Evolutionary conservation across 2,113 vertebrate species (phyloP), one percentile per base, ranked within the genome.

Genomic region (Chaetodon trifascialis): DNA sequence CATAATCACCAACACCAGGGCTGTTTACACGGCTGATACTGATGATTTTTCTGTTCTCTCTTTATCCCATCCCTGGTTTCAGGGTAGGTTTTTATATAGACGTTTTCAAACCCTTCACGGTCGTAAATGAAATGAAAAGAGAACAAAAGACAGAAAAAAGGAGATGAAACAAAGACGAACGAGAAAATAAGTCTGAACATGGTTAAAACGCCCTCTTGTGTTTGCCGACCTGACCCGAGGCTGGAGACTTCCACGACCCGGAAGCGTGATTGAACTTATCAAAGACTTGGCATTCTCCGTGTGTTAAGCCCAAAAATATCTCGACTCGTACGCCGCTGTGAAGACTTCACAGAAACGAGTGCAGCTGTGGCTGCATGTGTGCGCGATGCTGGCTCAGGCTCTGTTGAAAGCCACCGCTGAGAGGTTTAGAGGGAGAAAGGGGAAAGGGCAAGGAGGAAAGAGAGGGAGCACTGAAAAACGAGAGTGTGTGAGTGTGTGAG

Each of bases 251-350:
- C 36, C 15, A n/a, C 38, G 62, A 66, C 73, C 65, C 15, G n/a
- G 17, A 77, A 4, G 25, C 76, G 75, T 38, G 80, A 73, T 23
- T 82, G 47, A 85, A 73, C 44, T 69, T 21, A 68, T 74, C 75
- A 76, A 78, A 80, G 23, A 44, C 59, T 46, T 54, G 56, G 17
- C 38, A 59, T 42, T 49, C 63, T 73, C 34, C 47, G 38, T 54
- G 40, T 25, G 59, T 56, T 55, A 25, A 25, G 44, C 49, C 36
- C 11, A 65, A 80, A 30, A 76, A 78, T 83, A 78, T 40, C 38
- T 19, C 0, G 65, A 73, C 21, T 58, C 30, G 51, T 11, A 54
- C 63, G 38, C 11, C 36, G 56, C 4, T 77, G 59, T 59, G 16
- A 9, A 60, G 34, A 47, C 79, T 64, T 62, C 71, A 77, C 49